phyloP scores from a whole-genome alignment of 1,140 invertebrate genomes.

The Brachionus calyciflorus region DNA sequence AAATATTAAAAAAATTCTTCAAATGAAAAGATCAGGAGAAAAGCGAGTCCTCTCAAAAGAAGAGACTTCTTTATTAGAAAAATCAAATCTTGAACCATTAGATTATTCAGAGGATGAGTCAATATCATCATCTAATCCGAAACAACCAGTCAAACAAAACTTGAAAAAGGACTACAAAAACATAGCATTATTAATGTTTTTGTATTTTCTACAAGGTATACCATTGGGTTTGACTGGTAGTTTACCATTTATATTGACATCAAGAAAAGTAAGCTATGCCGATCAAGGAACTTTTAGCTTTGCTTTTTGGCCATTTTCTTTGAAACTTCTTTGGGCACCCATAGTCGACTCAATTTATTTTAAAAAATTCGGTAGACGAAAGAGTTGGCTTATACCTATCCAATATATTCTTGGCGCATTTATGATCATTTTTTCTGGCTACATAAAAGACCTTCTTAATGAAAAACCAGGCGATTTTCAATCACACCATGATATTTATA shows the following conservation, averaged over 20 bases:
- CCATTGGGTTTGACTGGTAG: slow-evolving; percentile 86
- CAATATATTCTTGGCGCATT: slow-evolving; percentile 68
- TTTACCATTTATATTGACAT: slow-evolving; percentile 81
- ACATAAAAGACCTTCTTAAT: slow-evolving; percentile 17
- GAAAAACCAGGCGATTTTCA: slow-evolving; percentile 22
- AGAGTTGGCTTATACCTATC: slow-evolving; percentile 92
- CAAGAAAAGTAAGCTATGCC: neutral
- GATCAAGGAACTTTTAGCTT: slow-evolving; percentile 92
- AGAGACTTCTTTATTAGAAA: neutral
- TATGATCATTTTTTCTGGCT: slow-evolving; percentile 59
- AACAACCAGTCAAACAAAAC: slow-evolving; percentile 2
- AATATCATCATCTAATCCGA: neutral
- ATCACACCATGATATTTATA: slow-evolving; percentile 51
- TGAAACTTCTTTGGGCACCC: slow-evolving; percentile 98
- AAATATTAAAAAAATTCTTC: neutral
- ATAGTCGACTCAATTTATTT: slow-evolving; percentile 89
- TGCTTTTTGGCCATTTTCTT: slow-evolving; percentile 88
- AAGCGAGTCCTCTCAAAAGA: neutral
- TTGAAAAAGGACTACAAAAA: slow-evolving; percentile 26
- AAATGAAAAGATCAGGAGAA: slow-evolving; percentile 2
- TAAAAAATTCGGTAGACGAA: slow-evolving; percentile 78
- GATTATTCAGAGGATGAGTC: neutral
- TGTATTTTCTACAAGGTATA: slow-evolving; percentile 88
- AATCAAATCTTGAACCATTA: neutral
- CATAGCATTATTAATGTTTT: slow-evolving; percentile 70